phyloP scores from a whole-genome alignment of 2,113 vertebrate genomes.

The Amphilophus citrinellus region DNA sequence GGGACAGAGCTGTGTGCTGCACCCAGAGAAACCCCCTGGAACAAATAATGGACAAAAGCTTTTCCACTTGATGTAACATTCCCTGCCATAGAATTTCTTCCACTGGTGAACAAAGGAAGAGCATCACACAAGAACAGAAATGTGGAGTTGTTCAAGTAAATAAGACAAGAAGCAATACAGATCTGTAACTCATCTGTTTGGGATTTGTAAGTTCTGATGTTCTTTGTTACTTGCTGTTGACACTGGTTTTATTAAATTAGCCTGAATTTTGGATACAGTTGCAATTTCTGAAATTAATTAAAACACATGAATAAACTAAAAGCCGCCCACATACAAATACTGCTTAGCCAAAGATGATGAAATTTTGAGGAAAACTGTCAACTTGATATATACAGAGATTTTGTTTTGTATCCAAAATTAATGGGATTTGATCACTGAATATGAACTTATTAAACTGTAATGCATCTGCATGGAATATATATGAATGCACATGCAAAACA shows the following conservation, averaged over 20 bases:
- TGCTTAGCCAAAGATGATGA: neutral
- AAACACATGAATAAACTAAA: neutral
- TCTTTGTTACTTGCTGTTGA: neutral
- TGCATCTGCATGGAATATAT: neutral
- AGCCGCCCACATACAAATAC: neutral
- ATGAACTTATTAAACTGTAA: neutral
- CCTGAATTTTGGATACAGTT: neutral
- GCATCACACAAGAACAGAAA: neutral
- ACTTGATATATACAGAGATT: neutral
- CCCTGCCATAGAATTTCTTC: neutral
- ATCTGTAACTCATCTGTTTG: neutral
- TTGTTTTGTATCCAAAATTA: neutral
- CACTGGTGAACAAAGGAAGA: neutral
- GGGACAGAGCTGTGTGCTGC: constrained; percentile 1
- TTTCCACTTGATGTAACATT: constrained; percentile 4
- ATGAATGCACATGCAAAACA: neutral
- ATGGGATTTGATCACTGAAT: neutral
- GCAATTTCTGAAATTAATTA: neutral
- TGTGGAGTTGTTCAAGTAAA: neutral
- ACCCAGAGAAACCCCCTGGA: neutral
- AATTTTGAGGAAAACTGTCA: neutral
- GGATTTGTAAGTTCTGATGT: neutral
- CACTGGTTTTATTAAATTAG: too few relatives aligned
- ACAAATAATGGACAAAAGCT: neutral
- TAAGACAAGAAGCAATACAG: neutral